These are phyloP conservation scores for Stegostoma tigrinum DNA, from an alignment of 2,113 vertebrate species.

Conservation along the genomic window DNA sequence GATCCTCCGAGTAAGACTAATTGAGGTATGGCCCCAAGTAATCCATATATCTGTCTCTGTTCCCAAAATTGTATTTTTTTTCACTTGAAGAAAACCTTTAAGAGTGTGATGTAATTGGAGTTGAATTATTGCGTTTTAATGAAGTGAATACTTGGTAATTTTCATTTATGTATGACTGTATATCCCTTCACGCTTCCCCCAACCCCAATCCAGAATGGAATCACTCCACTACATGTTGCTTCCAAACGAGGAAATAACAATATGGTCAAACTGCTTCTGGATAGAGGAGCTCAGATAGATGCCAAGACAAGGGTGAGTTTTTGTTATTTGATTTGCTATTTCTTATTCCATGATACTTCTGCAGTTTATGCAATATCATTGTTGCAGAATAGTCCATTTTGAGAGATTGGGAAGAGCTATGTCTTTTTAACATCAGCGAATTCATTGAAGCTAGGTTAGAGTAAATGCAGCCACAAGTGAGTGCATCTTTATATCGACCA, in stretches of 20 bases:
- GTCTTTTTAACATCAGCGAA: not conserved
- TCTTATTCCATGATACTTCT: not conserved
- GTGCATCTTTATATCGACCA: not conserved
- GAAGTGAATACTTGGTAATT: not conserved
- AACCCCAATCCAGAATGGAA: constrained; percentile 70
- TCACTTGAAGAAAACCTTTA: not conserved
- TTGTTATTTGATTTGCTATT: not conserved
- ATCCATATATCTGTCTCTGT: not conserved
- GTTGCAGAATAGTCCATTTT: not conserved
- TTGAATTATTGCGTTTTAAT: not conserved
- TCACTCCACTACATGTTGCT: constrained; percentile 90
- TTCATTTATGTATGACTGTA: not conserved
- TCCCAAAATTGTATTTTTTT: not conserved
- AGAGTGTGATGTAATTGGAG: not conserved
- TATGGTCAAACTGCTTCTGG: constrained; percentile 91
- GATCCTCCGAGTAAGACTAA: not conserved
- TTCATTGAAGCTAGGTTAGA: not conserved
- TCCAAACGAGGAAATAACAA: constrained; percentile 93
- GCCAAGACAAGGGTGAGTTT: constrained; percentile 85
- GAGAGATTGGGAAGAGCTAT: not conserved
- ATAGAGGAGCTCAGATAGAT: constrained; percentile 90
- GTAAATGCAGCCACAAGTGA: not conserved
- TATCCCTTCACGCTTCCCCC: not conserved
- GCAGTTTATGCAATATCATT: not conserved
- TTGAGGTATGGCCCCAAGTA: not conserved